These are phyloP conservation scores for Phrixothrix hirtus DNA, from an alignment of 2,888 invertebrate species.

Conservation along the genomic window DNA sequence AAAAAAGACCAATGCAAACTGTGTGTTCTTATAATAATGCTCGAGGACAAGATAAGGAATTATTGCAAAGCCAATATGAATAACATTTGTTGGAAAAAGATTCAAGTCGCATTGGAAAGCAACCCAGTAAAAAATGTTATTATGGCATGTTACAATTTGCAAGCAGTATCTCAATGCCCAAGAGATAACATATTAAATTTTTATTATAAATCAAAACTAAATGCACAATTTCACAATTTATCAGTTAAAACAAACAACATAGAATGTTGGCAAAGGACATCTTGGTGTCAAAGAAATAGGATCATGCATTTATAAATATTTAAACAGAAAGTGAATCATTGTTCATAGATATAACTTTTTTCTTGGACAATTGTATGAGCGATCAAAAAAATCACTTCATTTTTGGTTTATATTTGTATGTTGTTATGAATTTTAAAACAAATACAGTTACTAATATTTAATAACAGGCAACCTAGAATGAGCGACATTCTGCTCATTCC, in stretches of 20 bases:
- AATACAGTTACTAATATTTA: neutral
- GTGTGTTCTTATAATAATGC: slow-evolving; percentile 29
- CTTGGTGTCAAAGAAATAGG: too few relatives aligned
- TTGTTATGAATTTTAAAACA: neutral
- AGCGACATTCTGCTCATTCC: neutral
- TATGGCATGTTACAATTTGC: slow-evolving; percentile 27
- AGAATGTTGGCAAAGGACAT: too few relatives aligned
- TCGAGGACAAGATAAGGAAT: slow-evolving; percentile 4
- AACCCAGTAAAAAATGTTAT: slow-evolving; percentile 23
- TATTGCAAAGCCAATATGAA: slow-evolving; percentile 13
- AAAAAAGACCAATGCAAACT: slow-evolving; percentile 35
- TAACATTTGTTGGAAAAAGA: slow-evolving; percentile 9
- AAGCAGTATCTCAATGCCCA: slow-evolving; percentile 29
- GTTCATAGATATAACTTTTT: too few relatives aligned
- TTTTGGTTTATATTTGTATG: slow-evolving; percentile 23
- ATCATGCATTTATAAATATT: too few relatives aligned
- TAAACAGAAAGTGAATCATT: too few relatives aligned
- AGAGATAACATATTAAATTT: slow-evolving; percentile 30
- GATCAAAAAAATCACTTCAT: too few relatives aligned
- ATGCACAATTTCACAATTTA: too few relatives aligned
- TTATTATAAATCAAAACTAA: slow-evolving; percentile 36
- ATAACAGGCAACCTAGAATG: neutral
- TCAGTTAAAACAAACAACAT: too few relatives aligned
- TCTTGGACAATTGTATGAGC: too few relatives aligned
- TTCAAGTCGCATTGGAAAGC: slow-evolving; percentile 21